Evolutionary conservation across 2,113 vertebrate genomes (phyloP).

Genomic region (Odontesthes bonariensis): DNA sequence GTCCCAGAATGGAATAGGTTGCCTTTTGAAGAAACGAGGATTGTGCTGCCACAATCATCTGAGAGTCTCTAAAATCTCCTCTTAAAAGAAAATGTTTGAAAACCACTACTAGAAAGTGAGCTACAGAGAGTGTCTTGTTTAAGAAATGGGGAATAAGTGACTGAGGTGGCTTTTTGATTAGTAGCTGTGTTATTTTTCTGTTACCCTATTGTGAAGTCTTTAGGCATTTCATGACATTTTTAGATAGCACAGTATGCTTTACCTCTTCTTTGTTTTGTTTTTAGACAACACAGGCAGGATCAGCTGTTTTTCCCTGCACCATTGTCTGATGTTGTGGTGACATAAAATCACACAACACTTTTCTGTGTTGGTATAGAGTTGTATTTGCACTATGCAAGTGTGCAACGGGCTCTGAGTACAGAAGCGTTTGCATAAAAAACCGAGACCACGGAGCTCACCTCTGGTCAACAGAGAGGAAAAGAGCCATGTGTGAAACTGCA

Average conservation of each 20-base stretch:
- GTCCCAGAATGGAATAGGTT: no score
- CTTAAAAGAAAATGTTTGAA: no score
- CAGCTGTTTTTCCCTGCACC: background rate
- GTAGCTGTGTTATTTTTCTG: background rate
- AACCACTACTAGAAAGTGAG: background rate
- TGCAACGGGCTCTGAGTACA: background rate
- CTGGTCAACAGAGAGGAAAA: background rate
- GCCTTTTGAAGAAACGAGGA: no score
- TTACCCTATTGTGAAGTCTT: no score
- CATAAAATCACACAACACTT: background rate
- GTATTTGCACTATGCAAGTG: background rate
- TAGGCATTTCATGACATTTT: background rate
- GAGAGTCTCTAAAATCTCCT: no score
- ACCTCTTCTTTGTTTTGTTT: no score
- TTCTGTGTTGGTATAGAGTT: no score
- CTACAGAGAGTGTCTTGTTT: background rate
- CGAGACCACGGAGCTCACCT: background rate
- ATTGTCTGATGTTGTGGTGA: background rate
- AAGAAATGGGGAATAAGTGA: background rate
- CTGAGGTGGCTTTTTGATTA: background rate
- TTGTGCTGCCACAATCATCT: no score
- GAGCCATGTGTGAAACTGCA: background rate
- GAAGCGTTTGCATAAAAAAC: background rate
- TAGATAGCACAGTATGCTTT: no score
- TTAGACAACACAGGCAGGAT: background rate